These are phyloP conservation scores for Idris sp. DNA, from an alignment of 1,140 invertebrate species.

Conservation along the genomic window DNA sequence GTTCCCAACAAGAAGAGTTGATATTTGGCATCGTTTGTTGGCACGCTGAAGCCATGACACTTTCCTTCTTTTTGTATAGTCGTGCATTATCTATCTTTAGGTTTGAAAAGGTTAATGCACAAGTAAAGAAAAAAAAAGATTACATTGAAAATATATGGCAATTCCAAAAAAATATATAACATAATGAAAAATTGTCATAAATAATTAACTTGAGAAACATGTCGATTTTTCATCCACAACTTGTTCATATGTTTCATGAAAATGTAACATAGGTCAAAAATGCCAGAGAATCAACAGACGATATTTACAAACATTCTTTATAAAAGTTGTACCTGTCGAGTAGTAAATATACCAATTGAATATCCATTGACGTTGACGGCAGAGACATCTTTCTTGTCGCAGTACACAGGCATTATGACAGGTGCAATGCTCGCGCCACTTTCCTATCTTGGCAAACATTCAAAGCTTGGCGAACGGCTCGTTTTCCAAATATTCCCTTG, in stretches of 20 bases:
- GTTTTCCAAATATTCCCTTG: conserved; percentile 54
- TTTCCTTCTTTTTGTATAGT: conserved; percentile 23
- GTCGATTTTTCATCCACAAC: no score
- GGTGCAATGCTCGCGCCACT: conserved; percentile 44
- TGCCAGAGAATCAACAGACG: not conserved
- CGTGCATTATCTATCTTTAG: conserved; percentile 12
- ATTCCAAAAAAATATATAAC: no score
- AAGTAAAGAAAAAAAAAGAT: conserved; percentile 6
- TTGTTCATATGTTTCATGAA: no score
- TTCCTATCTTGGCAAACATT: conserved; percentile 54
- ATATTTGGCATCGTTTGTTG: conserved; percentile 71
- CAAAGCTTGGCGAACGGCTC: conserved; percentile 45
- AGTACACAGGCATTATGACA: conserved; percentile 10
- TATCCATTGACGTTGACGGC: conserved; percentile 21
- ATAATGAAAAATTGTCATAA: no score
- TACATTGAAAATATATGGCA: no score
- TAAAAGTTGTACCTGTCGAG: conserved; percentile 9
- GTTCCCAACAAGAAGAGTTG: conserved; percentile 73
- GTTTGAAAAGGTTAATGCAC: not conserved
- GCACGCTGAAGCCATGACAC: conserved; percentile 30
- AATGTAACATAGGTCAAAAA: no score
- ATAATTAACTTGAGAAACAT: no score
- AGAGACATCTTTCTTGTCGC: conserved; percentile 38
- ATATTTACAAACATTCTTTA: not conserved
- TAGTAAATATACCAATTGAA: conserved; percentile 24